Evolutionary conservation across 2,113 vertebrate genomes (phyloP).

Genomic region (Aspiorhynchus laticeps): DNA sequence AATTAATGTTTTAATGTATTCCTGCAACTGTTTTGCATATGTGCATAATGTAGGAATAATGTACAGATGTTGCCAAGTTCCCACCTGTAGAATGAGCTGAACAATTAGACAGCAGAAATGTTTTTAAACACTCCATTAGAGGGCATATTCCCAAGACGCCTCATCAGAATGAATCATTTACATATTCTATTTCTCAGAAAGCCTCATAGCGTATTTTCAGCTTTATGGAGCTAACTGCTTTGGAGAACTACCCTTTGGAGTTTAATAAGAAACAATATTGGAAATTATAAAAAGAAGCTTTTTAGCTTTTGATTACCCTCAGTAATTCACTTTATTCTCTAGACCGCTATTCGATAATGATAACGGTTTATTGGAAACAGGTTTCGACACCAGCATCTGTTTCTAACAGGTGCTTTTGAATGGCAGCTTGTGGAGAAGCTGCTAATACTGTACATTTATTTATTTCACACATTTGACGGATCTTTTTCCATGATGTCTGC

Average conservation of each 20-base stretch:
- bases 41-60: not conserved
- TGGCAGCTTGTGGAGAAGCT: not conserved
- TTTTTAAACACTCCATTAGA: constrained; percentile 20
- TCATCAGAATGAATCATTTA: not conserved
- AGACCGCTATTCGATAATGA: not conserved
- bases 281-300: not conserved
- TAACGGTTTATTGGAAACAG: not conserved
- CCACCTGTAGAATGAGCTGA: constrained; percentile 16
- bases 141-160: not conserved
- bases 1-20: not conserved
- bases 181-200: not conserved
- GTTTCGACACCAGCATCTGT: not conserved
- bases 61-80: constrained; percentile 37
- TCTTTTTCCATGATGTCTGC: not conserved
- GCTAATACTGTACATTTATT: not conserved
- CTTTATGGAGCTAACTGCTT: not conserved
- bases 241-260: not conserved
- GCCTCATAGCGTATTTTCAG: not conserved
- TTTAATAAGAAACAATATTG: not conserved
- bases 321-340: not conserved
- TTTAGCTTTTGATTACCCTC: not conserved
- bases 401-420: not conserved
- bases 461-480: not conserved
- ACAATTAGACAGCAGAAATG: constrained; percentile 7
- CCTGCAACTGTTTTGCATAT: constrained; percentile 8